Conservation (phyloP, 2,113 vertebrate species). For the Epinephelus cyanopodus region DNA sequence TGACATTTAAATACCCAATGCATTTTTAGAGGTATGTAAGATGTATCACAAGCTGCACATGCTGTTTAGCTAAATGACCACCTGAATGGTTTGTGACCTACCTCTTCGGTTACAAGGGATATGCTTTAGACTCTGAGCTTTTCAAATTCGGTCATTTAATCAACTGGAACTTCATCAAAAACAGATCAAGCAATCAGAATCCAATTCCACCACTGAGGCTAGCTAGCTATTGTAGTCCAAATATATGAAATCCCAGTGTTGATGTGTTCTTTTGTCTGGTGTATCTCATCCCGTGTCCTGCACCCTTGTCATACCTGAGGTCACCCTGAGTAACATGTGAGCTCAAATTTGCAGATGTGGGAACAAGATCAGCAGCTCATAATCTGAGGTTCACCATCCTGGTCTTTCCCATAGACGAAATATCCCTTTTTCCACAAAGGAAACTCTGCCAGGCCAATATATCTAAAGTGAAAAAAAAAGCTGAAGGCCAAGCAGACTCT, state of each 20-base stretch:
- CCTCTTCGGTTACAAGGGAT: not conserved
- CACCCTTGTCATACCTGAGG: not conserved
- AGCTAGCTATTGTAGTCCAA: not conserved
- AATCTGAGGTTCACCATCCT: not conserved
- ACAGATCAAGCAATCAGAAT: not conserved
- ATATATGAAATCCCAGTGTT: not conserved
- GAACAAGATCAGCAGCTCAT: not conserved
- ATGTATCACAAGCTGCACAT: not conserved
- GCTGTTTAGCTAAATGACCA: not conserved
- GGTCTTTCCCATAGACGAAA: slow-evolving; percentile 25
- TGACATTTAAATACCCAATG: not conserved
- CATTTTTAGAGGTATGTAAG: not conserved
- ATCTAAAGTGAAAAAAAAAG: slow-evolving; percentile 1
- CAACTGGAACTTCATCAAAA: not conserved
- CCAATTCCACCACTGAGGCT: not conserved
- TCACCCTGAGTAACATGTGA: slow-evolving; percentile 11
- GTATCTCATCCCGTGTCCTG: not conserved
- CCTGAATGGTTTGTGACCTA: not conserved
- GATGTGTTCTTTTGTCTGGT: not conserved
- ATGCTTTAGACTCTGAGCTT: not conserved
- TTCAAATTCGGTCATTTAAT: not conserved
- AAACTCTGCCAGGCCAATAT: not conserved
- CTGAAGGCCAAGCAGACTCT: slow-evolving; percentile 7
- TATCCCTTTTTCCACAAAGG: not conserved
- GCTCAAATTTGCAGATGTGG: slow-evolving; percentile 11